Conservation (phyloP, 2,113 vertebrate genomes). For the Suricata suricatta region DNA sequence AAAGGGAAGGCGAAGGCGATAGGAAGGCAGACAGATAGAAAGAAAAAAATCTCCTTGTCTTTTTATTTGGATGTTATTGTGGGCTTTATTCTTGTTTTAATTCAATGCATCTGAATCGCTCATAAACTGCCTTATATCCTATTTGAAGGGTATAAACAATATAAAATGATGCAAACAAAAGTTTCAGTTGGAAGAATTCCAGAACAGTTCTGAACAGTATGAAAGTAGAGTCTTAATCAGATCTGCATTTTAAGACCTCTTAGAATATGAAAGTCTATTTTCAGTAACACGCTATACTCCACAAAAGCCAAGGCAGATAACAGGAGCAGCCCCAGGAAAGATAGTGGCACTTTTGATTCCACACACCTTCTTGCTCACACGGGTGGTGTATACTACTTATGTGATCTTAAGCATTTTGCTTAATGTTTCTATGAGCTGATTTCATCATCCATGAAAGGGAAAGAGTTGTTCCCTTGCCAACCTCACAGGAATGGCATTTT, state of each 20-base stretch:
- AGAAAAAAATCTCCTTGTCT: background rate
- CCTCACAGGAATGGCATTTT: slow-evolving; percentile 37
- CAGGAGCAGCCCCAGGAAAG: slow-evolving; percentile 51
- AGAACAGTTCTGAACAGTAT: slow-evolving; percentile 31
- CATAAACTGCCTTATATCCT: background rate
- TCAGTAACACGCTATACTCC: slow-evolving; percentile 5
- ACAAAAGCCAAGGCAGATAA: slow-evolving; percentile 49
- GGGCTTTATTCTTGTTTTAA: slow-evolving; percentile 8
- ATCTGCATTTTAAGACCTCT: slow-evolving; percentile 67
- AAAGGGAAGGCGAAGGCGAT: background rate
- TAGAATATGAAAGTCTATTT: slow-evolving; percentile 64
- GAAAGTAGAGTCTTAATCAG: slow-evolving; percentile 52
- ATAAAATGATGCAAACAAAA: slow-evolving; percentile 25
- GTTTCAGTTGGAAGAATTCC: slow-evolving; percentile 43
- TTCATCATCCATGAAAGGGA: slow-evolving; percentile 45
- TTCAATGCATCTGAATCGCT: background rate
- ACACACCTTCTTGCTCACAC: background rate
- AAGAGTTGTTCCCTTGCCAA: background rate
- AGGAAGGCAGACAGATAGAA: background rate
- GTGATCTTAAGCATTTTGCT: slow-evolving; percentile 55
- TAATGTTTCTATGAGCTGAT: slow-evolving; percentile 39
- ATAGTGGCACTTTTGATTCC: slow-evolving; percentile 45
- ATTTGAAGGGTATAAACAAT: slow-evolving; percentile 26
- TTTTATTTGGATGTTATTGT: background rate
- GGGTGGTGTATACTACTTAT: background rate